Evolutionary conservation across 1,140 invertebrate genomes (phyloP), one percentile per base, ranked within the genome.

Genomic region (Drosophila paulistorum): DNA sequence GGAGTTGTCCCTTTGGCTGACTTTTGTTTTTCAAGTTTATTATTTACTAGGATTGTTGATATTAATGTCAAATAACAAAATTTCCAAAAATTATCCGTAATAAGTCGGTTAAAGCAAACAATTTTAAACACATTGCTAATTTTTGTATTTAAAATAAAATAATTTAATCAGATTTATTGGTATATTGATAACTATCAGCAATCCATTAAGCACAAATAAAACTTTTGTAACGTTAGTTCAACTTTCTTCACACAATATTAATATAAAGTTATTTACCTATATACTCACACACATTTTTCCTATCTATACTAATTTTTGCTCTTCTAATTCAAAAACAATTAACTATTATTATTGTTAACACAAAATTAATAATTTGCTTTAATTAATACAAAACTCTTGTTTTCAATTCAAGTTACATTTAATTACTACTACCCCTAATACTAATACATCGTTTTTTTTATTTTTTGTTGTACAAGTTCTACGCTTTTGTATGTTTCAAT

Each of bases 401-500:
- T 20, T 51, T 0, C 0, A 68, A 63, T 72, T 82, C 37, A 67
- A 76, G 58, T 77, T 77, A 68, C 68, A 58, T 54, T 63, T 64
- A 67, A 61, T 78, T 76, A 70, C 77, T 66, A 74, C 68, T 39
- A 39, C 37, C 9, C 37, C 9, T 39, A 39, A 17, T 51, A 10
- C 45, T 51, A 23, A 7, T 51, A 10, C 4, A 23, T 11, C 7
- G 2, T 51, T 51, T 9, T 20, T 26, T 30, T 6, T 30, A 30
- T 23, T 20, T 51, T 51, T 62, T 78, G 33, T 55, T 70, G 68
- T 71, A 77, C 74, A 77, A 62, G 61, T 37, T 55, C 64, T 71
- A 76, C 69, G 82, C 87, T 86, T 86, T 86, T 87, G 83, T 82
- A 87, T 86, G 74, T 85, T 69, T 73, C 57, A 57, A 23, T 65